Evolutionary conservation across 2,113 vertebrate species (phyloP), one percentile per base, ranked within the genome.

Genomic region (Eubucco bourcierii): DNA sequence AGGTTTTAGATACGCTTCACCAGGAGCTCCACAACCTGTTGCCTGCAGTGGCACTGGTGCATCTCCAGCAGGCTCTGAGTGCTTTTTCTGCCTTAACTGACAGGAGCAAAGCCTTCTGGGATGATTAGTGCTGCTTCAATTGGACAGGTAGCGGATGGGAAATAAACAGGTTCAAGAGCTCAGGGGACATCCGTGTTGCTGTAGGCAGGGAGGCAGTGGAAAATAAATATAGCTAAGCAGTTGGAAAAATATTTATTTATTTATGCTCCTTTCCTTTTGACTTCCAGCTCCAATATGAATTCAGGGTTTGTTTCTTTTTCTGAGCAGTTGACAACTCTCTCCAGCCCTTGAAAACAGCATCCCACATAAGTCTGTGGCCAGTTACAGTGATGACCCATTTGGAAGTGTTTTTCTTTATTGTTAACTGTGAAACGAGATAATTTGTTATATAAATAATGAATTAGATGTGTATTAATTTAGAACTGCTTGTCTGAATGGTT

Each of bases 391-490:
- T 87, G 92, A 95, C 91, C 89, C 78, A 64, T 90, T 95, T 96
- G 90, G 95, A 96, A 95, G 67, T 50, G 46, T 28, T 85, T 84
- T 87, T 85, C 47, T 68, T 82, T 79, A 95, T 96, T 92, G 91
- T 90, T 94, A 91, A 72, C 90, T 87, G 74, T 74, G 83, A 94
- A 94, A 94, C 76, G 66, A 94, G 95, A 95, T 90, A 95, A 96
- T 95, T 94, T 94, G 93, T 96, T 94, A 82, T 91, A 79, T 96
- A 95, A 97, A 97, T 96, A 97, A 96, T 97, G 90, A 97, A 97
- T 95, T 92, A 89, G 95, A 92, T 79, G 83, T 88, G 87, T 97
- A 96, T 96, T 94, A 39, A 50, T 74, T 64, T 94, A 94, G 90
- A 97, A 94, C 79, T 88, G 41, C 65, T 94, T 95, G 94, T 95